Evolutionary conservation across 2,797 vertebrate genomes (phyloP).

Genomic region (Pangasius djambal): DNA sequence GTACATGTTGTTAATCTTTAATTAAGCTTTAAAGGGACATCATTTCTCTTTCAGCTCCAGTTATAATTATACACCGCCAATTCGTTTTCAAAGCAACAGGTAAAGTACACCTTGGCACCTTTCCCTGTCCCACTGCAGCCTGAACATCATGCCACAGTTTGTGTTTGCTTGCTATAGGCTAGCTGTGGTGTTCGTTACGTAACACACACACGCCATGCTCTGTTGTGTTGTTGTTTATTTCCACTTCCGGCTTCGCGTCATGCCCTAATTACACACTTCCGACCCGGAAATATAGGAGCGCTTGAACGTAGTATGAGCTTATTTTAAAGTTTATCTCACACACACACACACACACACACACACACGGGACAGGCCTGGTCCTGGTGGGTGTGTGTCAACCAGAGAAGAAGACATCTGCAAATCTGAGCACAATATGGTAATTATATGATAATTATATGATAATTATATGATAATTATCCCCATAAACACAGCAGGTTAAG

Average conservation of each 20-base stretch:
- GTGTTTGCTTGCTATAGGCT: background rate
- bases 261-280: background rate
- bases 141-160: background rate
- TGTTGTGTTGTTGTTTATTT: background rate
- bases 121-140: background rate
- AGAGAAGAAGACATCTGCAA: background rate
- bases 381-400: background rate
- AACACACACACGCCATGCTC: background rate
- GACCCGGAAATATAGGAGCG: background rate
- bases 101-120: background rate
- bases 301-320: background rate
- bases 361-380: background rate
- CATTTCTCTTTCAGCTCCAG: background rate
- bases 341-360: background rate
- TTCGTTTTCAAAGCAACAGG: background rate
- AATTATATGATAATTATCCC: background rate
- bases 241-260: background rate
- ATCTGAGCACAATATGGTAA: background rate
- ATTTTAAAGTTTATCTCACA: background rate
- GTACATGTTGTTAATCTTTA: background rate
- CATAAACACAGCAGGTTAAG: background rate
- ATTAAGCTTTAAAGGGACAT: background rate
- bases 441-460: background rate
- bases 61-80: background rate
- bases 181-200: background rate